Conservation (phyloP, 2,113 vertebrate species). For the Phoenicopterus ruber region DNA sequence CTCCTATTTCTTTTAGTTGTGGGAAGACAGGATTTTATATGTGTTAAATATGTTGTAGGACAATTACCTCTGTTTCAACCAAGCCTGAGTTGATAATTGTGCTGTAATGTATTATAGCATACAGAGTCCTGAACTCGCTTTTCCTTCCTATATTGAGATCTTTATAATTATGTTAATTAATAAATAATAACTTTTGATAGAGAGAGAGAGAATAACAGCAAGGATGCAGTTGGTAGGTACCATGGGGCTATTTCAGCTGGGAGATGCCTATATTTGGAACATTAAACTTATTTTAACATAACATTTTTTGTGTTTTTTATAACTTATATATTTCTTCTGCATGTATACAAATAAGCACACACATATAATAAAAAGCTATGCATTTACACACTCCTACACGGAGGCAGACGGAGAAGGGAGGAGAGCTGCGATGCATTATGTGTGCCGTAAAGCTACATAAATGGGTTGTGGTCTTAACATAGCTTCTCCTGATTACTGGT, state of each 20-base stretch:
- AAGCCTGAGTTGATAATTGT: constrained; percentile 47
- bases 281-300: neutral
- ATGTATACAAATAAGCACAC: neutral
- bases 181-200: constrained; percentile 60
- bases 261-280: constrained; percentile 40
- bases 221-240: neutral
- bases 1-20: neutral
- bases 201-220: constrained; percentile 28
- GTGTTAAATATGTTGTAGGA: constrained; percentile 42
- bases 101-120: constrained; percentile 33
- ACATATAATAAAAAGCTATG: neutral
- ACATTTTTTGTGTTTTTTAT: neutral
- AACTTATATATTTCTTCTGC: neutral
- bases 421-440: neutral
- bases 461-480: constrained; percentile 53
- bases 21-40: constrained; percentile 38
- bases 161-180: constrained; percentile 61
- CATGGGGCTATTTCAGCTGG: constrained; percentile 32
- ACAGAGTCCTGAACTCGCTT: constrained; percentile 25
- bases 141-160: constrained; percentile 34
- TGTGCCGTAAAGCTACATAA: constrained; percentile 15
- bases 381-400: neutral
- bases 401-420: neutral
- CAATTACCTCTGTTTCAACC: constrained; percentile 45
- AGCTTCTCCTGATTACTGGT: constrained; percentile 67